Base-by-base conservation (phyloP, 2,888 invertebrate species). In the Onchidella celtica region DNA sequence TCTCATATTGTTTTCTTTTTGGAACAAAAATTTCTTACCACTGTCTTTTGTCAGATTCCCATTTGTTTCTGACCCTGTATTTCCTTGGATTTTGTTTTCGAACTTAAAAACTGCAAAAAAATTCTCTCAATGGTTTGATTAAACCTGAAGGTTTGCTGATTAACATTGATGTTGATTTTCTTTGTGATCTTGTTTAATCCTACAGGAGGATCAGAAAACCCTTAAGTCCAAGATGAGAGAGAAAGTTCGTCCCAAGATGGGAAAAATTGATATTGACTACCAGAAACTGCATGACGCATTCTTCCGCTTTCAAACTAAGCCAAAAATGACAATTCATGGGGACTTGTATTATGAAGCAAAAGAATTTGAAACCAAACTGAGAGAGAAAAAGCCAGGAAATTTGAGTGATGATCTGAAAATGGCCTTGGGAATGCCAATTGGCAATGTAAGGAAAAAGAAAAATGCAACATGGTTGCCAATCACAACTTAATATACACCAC, bases 221-320 rank as follows among this genome's bases (percentile, higher is more conserved):
- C 83, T 94, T 83, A 99, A 99, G 92, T 97, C 98, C 0, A 99
- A 99, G 94, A 99, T 99, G 98, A 95, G 99, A 32, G 99, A 99
- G 93, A 95, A 98, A 83, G 96, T 98, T 0, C 95, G 99, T 32
- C 99, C 99, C 0, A 99, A 99, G 94, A 95, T 99, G 91, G 99
- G 99, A 47, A 99, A 99, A 95, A 99, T 99, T 89, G 99, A 99
- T 93, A 99, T 99, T 87, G 99, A 99, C 94, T 99, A 99, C 93
- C 99, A 99, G 93, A 99, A 99, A 92, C 94, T 99, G 34, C 99
- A 99, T 90, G 99, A 99, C 92, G 99, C 99, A 0, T 99, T 99
- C 94, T 99, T 99, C 95, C 97, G 97, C 92, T 99, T 98, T 98
- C 99, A 99, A 93, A 98, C 98, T 0, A 99, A 99, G 93, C 99